Percentiles rank a stretch among this genome's conserved stretches.
phyloP scores from a whole-genome alignment of 2,888 invertebrate species.

The Ditula angustiorana region DNA sequence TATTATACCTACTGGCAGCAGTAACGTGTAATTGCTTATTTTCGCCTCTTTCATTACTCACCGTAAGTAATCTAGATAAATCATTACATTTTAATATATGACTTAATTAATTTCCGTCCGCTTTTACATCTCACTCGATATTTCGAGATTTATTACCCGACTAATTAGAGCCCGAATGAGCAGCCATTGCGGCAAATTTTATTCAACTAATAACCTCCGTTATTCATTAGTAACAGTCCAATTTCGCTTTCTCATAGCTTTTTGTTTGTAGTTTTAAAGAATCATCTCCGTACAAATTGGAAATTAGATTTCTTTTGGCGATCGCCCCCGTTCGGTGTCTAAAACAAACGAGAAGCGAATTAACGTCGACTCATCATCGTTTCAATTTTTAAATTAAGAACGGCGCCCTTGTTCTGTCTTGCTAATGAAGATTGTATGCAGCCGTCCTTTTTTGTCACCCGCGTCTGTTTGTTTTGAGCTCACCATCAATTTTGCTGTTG shows the following conservation, averaged over 20 bases:
- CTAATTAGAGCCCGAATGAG: slow-evolving; percentile 65
- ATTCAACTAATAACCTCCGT: slow-evolving; percentile 65
- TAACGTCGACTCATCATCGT: slow-evolving; percentile 76
- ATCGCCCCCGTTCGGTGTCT: slow-evolving; percentile 55
- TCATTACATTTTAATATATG: slow-evolving; percentile 20
- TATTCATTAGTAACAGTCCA: slow-evolving; percentile 73
- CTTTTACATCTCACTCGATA: slow-evolving; percentile 28
- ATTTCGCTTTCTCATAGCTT: slow-evolving; percentile 71
- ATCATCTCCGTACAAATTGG: slow-evolving; percentile 71
- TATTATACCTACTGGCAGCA: slow-evolving; percentile 8
- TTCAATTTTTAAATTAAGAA: slow-evolving; percentile 71
- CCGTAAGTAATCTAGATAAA: slow-evolving; percentile 43
- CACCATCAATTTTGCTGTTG: slow-evolving; percentile 80
- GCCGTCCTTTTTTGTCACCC: slow-evolving; percentile 82
- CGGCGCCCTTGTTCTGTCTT: slow-evolving; percentile 69
- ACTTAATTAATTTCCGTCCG: slow-evolving; percentile 14
- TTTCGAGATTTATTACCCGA: slow-evolving; percentile 49
- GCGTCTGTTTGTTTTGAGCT: slow-evolving; percentile 84
- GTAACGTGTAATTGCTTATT: slow-evolving; percentile 32
- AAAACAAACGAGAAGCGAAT: slow-evolving; percentile 60
- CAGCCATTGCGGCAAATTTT: slow-evolving; percentile 68
- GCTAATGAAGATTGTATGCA: slow-evolving; percentile 78
- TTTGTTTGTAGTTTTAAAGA: slow-evolving; percentile 73
- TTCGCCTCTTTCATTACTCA: slow-evolving; percentile 23
- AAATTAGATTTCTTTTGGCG: slow-evolving; percentile 68